Conservation (phyloP, 2,797 vertebrate species). For the Macrochelys suwanniensis region DNA sequence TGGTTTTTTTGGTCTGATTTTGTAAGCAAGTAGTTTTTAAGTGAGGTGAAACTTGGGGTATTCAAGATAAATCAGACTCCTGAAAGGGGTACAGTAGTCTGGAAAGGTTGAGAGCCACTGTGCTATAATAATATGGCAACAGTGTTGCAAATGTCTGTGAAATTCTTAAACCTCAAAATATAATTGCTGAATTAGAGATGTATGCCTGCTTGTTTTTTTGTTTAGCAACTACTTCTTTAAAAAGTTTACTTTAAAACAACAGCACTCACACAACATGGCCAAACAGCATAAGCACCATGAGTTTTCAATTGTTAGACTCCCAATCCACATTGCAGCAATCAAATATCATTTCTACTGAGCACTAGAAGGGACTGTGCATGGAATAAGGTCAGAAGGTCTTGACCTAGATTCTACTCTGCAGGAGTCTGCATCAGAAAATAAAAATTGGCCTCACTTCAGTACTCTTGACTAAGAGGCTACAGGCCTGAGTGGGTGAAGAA, state of each 20-base stretch:
- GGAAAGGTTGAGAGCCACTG: no score
- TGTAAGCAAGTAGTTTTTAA: no score
- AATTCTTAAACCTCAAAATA: accelerated
- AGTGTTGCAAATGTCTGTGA: neutral
- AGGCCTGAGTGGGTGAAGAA: conserved; percentile 9
- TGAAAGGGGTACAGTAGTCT: no score
- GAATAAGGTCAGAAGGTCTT: conserved; percentile 69
- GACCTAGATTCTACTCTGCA: conserved; percentile 73
- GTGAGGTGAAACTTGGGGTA: no score
- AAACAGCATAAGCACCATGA: neutral
- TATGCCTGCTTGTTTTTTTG: neutral
- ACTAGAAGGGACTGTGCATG: conserved; percentile 29
- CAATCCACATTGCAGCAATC: neutral
- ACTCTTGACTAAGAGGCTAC: conserved; percentile 49
- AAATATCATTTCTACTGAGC: conserved; percentile 34
- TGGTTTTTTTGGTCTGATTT: no score
- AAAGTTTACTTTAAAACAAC: conserved; percentile 29
- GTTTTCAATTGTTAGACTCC: neutral
- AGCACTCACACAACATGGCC: neutral
- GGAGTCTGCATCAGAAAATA: conserved; percentile 69
- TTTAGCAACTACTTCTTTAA: neutral
- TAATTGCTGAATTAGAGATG: neutral
- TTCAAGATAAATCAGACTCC: no score
- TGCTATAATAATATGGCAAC: conserved; percentile 1
- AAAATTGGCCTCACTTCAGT: conserved; percentile 62